Evolutionary conservation across 2,113 vertebrate genomes (phyloP), one percentile per base, ranked within the genome.

Genomic region (Cyprichromis sp.): DNA sequence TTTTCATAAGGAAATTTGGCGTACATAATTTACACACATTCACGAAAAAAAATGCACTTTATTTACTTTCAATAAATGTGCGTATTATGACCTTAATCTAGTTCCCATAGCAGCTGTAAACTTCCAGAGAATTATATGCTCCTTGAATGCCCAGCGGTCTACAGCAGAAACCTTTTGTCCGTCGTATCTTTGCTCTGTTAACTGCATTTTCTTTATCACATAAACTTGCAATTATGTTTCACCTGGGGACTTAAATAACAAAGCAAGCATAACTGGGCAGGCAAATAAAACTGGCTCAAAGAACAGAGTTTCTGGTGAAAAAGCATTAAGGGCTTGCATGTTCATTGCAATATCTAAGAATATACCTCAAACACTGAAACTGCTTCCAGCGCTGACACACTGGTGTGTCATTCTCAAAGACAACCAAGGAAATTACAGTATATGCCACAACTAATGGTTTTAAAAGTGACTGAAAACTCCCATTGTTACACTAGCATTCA

Each of bases 401-500:
- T 26, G 16, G 68, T 84, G 76, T 81, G 84, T 88, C 81, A 61
- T 76, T 82, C 54, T 50, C 24, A 2, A 24, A 50, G 63, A 85
- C 54, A 66, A 68, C 10, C 55, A 31, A 36, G 80, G 42, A 81
- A 81, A 84, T 66, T 5, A 52, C 55, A 55, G 57, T 63, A 34
- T 57, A 17, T 55, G 71, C 59, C 47, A 80, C 80, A 21, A 6
- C 57, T 87, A 82, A 90, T 76, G 84, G 61, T 63, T 47, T 76
- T 87, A 86, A 78, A 91, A 87, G 63, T 42, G 82, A 55, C 6
- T 82, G 55, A 90, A 79, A 87, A 42, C 47, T 84, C 61, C 54
- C 61, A 73, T 81, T 87, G 63, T 87, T 63, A 34, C 42, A 29
- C 21, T 9, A 8, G 17, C 80, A 50, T 85, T 82, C 47, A 53